A percentile compares a stretch with the other conserved stretches of the same genome.
Evolutionary conservation across 2,113 vertebrate genomes (phyloP).

Genomic region (Pteronura brasiliensis): DNA sequence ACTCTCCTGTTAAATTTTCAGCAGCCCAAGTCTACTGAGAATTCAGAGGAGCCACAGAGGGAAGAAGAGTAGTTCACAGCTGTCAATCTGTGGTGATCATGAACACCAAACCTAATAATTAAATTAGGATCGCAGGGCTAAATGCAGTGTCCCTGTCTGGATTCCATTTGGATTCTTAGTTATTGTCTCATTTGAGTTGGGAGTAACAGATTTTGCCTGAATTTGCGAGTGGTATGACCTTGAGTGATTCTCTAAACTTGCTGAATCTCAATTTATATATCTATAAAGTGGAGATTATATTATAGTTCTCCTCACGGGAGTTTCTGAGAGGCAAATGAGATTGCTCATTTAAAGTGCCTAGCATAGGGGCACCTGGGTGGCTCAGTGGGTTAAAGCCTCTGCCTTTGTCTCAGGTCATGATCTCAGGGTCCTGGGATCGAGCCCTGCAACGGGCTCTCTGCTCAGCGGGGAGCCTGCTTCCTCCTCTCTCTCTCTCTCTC

Average conservation of each 20-base stretch:
- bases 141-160: neutral
- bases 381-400: no score
- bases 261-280: neutral
- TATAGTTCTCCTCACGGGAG: neutral
- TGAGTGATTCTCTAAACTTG: neutral
- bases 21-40: neutral
- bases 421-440: no score
- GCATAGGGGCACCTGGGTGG: no score
- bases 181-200: neutral
- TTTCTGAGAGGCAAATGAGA: neutral
- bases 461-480: no score
- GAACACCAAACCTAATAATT: neutral
- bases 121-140: neutral
- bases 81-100: neutral
- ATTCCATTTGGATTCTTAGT: neutral
- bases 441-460: no score
- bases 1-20: neutral
- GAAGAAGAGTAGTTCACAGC: neutral
- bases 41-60: neutral
- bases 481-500: no score
- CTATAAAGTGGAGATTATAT: neutral
- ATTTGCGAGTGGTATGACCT: neutral
- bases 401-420: no score
- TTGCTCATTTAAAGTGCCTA: neutral
- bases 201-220: neutral